Evolutionary conservation across 2,888 invertebrate species (phyloP).

Genomic region (Tenthredo notha): DNA sequence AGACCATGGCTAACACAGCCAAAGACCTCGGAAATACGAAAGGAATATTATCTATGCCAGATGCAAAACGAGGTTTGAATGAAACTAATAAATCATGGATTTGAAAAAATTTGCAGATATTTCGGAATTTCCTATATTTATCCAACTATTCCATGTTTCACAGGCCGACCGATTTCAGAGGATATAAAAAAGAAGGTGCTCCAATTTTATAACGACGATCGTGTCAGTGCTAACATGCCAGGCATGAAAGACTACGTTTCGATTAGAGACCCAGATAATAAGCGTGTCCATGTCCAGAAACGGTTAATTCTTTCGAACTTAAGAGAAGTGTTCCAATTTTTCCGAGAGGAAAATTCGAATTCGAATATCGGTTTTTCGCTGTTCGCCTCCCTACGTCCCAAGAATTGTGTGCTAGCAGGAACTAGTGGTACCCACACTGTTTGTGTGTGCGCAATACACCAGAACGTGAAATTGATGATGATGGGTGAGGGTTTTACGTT

Average conservation of each 20-base stretch:
- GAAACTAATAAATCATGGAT: too few species aligned
- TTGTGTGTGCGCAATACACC: conserved; percentile 33
- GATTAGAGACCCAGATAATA: conserved; percentile 11
- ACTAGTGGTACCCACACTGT: too few species aligned
- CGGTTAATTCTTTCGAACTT: neutral
- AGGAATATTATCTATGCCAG: too few species aligned
- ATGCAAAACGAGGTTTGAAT: too few species aligned
- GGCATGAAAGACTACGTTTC: conserved; percentile 24
- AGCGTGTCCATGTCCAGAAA: neutral
- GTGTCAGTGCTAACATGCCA: conserved; percentile 1
- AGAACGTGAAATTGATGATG: conserved; percentile 41
- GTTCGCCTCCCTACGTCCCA: conserved; percentile 40
- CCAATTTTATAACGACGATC: conserved; percentile 8
- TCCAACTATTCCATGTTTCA: too few species aligned
- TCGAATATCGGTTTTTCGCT: conserved; percentile 28
- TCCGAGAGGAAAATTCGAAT: neutral
- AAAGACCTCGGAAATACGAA: too few species aligned
- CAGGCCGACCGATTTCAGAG: conserved; percentile 30
- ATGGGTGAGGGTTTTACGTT: neutral
- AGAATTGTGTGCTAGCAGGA: conserved; percentile 29
- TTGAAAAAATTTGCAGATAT: too few species aligned
- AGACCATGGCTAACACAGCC: too few species aligned
- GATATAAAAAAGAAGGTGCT: neutral
- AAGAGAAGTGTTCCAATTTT: neutral
- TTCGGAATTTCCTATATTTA: too few species aligned